Conservation (phyloP, 2,888 invertebrate species). For the Parnassius apollo region DNA sequence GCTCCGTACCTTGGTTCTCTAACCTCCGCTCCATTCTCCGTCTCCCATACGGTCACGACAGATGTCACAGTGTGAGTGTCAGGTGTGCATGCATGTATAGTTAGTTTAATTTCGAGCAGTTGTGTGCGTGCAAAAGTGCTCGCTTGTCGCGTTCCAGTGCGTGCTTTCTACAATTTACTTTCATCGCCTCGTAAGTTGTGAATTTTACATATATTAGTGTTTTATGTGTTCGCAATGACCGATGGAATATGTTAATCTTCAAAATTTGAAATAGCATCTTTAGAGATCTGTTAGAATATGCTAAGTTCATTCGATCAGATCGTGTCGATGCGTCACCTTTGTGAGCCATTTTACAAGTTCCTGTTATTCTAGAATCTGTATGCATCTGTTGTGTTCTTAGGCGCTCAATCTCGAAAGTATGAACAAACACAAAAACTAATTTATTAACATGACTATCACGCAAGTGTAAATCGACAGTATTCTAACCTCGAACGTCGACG, state of each 20-base stretch:
- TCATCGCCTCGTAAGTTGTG: constrained; percentile 80
- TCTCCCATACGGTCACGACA: not conserved
- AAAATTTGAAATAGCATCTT: constrained; percentile 28
- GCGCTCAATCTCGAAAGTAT: constrained; percentile 1
- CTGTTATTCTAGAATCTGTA: constrained; percentile 46
- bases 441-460: constrained; percentile 23
- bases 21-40: too few species aligned
- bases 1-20: too few species aligned
- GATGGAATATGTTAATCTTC: constrained; percentile 32
- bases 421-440: constrained; percentile 3
- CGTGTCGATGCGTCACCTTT: constrained; percentile 81
- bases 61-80: constrained; percentile 31
- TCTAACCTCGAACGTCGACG: constrained; percentile 52
- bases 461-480: constrained; percentile 39
- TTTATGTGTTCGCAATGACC: constrained; percentile 47
- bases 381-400: constrained; percentile 28
- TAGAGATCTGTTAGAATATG: constrained; percentile 42
- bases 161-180: constrained; percentile 77
- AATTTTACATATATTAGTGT: constrained; percentile 61
- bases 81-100: constrained; percentile 23
- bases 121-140: constrained; percentile 69
- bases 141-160: constrained; percentile 75
- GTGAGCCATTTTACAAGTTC: constrained; percentile 76
- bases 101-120: constrained; percentile 45
- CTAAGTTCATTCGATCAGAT: constrained; percentile 72